These are phyloP conservation scores for Cerceris ruficornis DNA, from an alignment of 2,888 invertebrate species.

Conservation along the genomic window DNA sequence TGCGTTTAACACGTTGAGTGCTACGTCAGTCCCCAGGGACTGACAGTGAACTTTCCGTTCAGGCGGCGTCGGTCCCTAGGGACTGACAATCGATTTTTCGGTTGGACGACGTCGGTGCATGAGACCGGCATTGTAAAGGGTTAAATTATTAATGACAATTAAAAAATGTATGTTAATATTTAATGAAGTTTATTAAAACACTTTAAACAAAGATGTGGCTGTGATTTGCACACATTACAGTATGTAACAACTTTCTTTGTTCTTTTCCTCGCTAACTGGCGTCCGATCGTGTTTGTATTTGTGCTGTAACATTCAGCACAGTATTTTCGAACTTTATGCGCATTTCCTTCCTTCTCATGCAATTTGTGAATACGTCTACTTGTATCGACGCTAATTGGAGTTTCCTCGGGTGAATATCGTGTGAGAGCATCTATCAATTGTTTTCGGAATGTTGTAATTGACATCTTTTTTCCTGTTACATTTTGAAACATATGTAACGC, in stretches of 20 bases:
- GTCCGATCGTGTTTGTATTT: too few species aligned
- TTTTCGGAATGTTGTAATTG: slow-evolving; percentile 10
- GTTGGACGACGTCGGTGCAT: slow-evolving; percentile 22
- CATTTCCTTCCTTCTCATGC: slow-evolving; percentile 6
- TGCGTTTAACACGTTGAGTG: background rate
- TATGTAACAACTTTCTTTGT: background rate
- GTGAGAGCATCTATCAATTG: slow-evolving; percentile 13
- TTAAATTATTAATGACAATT: slow-evolving; percentile 2
- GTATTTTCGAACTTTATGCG: slow-evolving; percentile 11
- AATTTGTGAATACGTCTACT: slow-evolving; percentile 13
- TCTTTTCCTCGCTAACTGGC: too few species aligned
- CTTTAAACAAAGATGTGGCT: slow-evolving; percentile 1
- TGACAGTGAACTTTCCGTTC: too few species aligned
- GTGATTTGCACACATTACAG: slow-evolving; percentile 24
- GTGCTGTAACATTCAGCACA: too few species aligned
- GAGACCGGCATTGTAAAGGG: slow-evolving; percentile 25
- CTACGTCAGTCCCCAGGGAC: too few species aligned
- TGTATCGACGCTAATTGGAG: slow-evolving; percentile 25
- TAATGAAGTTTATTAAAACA: too few species aligned
- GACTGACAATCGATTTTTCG: slow-evolving; percentile 8
- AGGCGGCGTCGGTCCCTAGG: background rate
- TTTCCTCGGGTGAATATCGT: slow-evolving; percentile 31
- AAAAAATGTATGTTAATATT: too few species aligned
- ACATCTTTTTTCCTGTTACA: slow-evolving; percentile 14
- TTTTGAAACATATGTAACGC: slow-evolving; percentile 9